Evolutionary conservation across 2,888 invertebrate genomes (phyloP).

Genomic region (Cerceris rybyensis): DNA sequence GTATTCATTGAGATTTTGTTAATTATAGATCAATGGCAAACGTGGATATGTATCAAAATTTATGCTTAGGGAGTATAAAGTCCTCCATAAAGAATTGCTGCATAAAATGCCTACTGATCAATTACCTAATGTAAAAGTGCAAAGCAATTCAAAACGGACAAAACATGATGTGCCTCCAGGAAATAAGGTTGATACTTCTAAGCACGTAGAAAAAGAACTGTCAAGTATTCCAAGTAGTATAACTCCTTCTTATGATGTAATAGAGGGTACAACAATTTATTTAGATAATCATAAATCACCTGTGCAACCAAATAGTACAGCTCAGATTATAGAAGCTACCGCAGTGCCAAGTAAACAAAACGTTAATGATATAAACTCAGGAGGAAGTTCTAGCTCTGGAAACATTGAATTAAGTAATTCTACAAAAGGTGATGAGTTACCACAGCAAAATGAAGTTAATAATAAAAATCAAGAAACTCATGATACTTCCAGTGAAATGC

Average conservation of each 20-base stretch:
- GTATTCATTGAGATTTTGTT: slow-evolving; percentile 18
- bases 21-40: slow-evolving; percentile 84
- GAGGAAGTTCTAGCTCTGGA: slow-evolving; percentile 2
- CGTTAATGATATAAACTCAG: background rate
- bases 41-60: slow-evolving; percentile 86
- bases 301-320: slow-evolving; percentile 20
- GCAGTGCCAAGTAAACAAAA: slow-evolving; percentile 29
- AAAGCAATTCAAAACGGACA: slow-evolving; percentile 2
- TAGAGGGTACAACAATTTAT: slow-evolving; percentile 87
- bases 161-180: slow-evolving; percentile 1
- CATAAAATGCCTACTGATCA: slow-evolving; percentile 45
- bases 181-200: slow-evolving; percentile 10
- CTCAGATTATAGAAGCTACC: slow-evolving; percentile 17
- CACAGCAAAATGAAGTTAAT: background rate
- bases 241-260: slow-evolving; percentile 80
- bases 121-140: slow-evolving; percentile 4
- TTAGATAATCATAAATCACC: slow-evolving; percentile 23
- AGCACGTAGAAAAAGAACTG: slow-evolving; percentile 19
- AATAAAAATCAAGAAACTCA: slow-evolving; percentile 3
- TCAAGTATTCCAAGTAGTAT: slow-evolving; percentile 9
- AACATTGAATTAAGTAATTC: slow-evolving; percentile 17
- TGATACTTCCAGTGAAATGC: background rate
- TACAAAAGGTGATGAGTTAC: background rate
- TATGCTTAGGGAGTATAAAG: slow-evolving; percentile 85
- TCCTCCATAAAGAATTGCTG: slow-evolving; percentile 76